Conservation (phyloP, 2,888 invertebrate species). For the Drosophila engyochracea region DNA sequence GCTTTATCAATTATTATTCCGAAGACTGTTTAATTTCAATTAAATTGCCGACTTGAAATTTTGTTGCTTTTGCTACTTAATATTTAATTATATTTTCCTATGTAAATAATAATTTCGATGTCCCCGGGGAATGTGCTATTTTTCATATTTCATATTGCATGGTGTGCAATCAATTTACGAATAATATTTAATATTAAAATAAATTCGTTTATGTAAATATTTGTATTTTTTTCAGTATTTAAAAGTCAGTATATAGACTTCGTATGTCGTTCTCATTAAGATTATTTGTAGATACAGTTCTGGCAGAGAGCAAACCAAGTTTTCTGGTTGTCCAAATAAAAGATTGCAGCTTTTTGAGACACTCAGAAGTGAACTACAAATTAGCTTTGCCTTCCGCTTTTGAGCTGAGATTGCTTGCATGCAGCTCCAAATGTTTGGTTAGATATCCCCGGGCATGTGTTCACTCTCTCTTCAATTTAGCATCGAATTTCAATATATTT, state of each 20-base stretch:
- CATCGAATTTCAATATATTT: conserved; percentile 78
- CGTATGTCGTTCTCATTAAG: background rate
- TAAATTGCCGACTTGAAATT: background rate
- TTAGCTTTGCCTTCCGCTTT: conserved; percentile 14
- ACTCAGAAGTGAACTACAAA: conserved; percentile 2
- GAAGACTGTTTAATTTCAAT: background rate
- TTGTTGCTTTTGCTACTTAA: background rate
- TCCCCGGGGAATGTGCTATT: background rate
- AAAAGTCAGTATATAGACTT: background rate
- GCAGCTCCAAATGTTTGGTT: conserved; percentile 34
- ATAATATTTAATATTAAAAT: background rate
- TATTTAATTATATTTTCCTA: background rate
- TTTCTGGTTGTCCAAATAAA: background rate
- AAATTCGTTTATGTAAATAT: background rate
- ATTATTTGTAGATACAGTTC: background rate
- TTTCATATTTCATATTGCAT: background rate
- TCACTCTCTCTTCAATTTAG: conserved; percentile 32
- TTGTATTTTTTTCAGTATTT: background rate
- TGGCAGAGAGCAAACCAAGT: background rate
- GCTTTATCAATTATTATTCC: background rate
- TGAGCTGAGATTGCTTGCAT: conserved; percentile 28
- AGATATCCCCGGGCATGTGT: conserved; percentile 8
- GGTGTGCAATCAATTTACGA: background rate
- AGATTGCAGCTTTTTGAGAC: background rate
- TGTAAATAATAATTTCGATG: background rate